Percentiles rank a stretch among this genome's conserved stretches.
phyloP scores from a whole-genome alignment of 2,888 invertebrate species.

The Keiferia lycopersicella region DNA sequence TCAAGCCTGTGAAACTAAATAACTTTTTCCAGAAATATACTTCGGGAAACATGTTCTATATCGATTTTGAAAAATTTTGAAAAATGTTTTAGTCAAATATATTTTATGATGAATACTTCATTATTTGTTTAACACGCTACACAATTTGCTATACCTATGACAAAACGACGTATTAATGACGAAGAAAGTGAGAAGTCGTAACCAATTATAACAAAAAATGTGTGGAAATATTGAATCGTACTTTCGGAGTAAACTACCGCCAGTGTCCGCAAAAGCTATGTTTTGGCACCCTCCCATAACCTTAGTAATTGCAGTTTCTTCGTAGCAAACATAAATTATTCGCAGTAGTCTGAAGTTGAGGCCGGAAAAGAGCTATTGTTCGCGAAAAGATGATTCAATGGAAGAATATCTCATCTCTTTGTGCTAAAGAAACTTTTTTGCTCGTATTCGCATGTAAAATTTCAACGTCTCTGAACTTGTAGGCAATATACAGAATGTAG shows the following conservation, averaged over 20 bases:
- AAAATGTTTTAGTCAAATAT: no score
- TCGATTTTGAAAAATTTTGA: no score
- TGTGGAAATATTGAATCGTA: no score
- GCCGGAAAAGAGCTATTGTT: conserved; percentile 21
- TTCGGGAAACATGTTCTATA: no score
- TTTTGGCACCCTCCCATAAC: conserved; percentile 25
- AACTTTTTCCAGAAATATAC: no score
- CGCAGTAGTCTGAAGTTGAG: conserved; percentile 22
- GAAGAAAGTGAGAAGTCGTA: no score
- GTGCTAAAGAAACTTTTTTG: neutral
- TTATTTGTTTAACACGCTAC: no score
- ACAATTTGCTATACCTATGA: no score
- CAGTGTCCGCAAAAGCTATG: conserved; percentile 8
- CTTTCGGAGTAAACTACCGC: neutral
- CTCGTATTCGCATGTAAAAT: neutral
- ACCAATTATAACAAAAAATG: no score
- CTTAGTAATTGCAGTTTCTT: conserved; percentile 25
- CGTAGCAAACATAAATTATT: conserved; percentile 28
- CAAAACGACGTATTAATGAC: no score
- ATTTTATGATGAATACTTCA: no score
- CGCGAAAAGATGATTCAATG: conserved; percentile 25
- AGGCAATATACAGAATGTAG: neutral
- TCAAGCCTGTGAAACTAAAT: no score
- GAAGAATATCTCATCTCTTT: neutral
- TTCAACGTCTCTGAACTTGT: neutral